These are phyloP conservation scores for Sebastiscus albofasciatus DNA, from an alignment of 2,797 vertebrate genomes.

Conservation along the genomic window DNA sequence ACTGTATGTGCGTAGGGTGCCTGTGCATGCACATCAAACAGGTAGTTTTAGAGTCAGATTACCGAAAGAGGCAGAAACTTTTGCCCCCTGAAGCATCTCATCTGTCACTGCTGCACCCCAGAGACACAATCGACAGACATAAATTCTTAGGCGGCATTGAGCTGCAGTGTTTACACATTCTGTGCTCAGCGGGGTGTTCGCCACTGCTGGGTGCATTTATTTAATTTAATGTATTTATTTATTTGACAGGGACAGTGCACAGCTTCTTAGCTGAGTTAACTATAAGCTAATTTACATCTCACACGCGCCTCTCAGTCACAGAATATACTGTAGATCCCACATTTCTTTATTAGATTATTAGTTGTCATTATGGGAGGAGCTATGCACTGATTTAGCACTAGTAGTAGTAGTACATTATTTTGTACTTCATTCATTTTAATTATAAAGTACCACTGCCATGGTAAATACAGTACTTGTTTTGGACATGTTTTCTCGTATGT, in stretches of 20 bases:
- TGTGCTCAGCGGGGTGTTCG: slow-evolving; percentile 13
- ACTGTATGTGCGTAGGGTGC: background rate
- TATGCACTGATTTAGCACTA: background rate
- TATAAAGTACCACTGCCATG: background rate
- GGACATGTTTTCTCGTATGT: background rate
- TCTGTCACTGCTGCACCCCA: background rate
- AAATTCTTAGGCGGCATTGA: slow-evolving; percentile 31
- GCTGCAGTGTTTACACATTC: slow-evolving; percentile 51
- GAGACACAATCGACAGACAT: slow-evolving; percentile 25
- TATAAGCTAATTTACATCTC: too few species aligned
- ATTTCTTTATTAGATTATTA: background rate
- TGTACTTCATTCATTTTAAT: background rate
- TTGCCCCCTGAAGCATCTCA: slow-evolving; percentile 16
- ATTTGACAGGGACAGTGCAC: too few species aligned
- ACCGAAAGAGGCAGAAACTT: slow-evolving; percentile 4
- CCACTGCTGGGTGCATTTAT: background rate
- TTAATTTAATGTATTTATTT: too few species aligned
- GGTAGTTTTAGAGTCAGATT: slow-evolving; percentile 32
- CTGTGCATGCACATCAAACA: background rate
- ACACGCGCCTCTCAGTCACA: background rate
- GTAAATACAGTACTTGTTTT: background rate
- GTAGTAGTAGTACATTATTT: background rate
- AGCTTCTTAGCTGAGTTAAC: too few species aligned
- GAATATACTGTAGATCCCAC: background rate
- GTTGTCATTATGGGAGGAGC: background rate